These are phyloP conservation scores for Drosophila atripex DNA, from an alignment of 2,888 invertebrate species.

Conservation along the genomic window DNA sequence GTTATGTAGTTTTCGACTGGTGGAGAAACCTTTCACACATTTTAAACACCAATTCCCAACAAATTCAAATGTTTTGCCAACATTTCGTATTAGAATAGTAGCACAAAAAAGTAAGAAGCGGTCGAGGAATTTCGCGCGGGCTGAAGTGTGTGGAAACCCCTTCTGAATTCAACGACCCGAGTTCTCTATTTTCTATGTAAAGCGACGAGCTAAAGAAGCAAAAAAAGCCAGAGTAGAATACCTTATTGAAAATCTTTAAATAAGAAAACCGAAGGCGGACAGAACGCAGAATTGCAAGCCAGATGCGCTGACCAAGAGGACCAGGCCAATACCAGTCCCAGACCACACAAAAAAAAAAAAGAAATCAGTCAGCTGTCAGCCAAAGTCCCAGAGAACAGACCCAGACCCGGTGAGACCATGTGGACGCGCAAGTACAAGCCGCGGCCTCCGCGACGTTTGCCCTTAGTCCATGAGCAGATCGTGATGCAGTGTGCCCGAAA, in stretches of 20 bases:
- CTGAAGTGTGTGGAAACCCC: conserved; percentile 50
- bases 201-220: conserved; percentile 32
- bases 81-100: conserved; percentile 45
- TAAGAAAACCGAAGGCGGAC: conserved; percentile 7
- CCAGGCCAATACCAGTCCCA: background rate
- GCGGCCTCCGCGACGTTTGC: conserved; percentile 25
- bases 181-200: conserved; percentile 58
- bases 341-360: conserved; percentile 1
- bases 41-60: conserved; percentile 67
- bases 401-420: conserved; percentile 33
- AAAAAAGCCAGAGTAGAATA: conserved; percentile 6
- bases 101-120: conserved; percentile 33
- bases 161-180: conserved; percentile 47
- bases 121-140: conserved; percentile 54
- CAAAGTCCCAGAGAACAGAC: background rate
- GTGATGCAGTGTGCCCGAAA: conserved; percentile 59
- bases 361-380: background rate
- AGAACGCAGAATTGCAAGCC: background rate
- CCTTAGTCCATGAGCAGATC: conserved; percentile 55
- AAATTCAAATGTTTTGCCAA: conserved; percentile 72
- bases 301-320: conserved; percentile 18
- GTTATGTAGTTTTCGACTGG: conserved; percentile 68
- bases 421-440: conserved; percentile 32
- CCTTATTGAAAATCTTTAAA: background rate
- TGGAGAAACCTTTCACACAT: conserved; percentile 65